Percentiles rank a stretch among this genome's conserved stretches.
Conservation (phyloP, 2,888 invertebrate species). For the Lepidonotus clava region DNA sequence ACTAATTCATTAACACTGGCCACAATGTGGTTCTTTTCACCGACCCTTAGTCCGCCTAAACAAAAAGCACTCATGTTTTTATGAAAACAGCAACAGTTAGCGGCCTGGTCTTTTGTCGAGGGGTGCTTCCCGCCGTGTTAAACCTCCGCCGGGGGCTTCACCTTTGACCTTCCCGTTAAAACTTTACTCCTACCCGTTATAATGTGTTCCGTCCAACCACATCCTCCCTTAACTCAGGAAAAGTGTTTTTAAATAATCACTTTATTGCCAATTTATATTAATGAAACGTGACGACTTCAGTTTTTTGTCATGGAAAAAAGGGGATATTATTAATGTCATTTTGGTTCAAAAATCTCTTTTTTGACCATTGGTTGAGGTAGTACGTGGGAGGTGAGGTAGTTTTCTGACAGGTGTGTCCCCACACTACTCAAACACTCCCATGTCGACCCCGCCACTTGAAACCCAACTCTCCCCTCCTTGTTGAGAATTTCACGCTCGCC, state of each 20-base stretch:
- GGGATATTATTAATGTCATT: too few relatives aligned
- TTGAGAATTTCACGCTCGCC: constrained; percentile 19
- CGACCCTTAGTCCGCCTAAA: background rate
- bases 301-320: too few relatives aligned
- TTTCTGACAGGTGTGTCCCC: background rate
- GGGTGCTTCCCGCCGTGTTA: background rate
- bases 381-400: too few relatives aligned
- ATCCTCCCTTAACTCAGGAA: too few relatives aligned
- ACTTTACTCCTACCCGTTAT: too few relatives aligned
- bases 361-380: too few relatives aligned
- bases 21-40: background rate
- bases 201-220: too few relatives aligned
- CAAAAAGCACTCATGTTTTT: constrained; percentile 28
- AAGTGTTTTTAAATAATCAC: too few relatives aligned
- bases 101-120: background rate
- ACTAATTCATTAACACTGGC: background rate
- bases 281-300: too few relatives aligned
- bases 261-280: too few relatives aligned
- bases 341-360: too few relatives aligned
- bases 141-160: background rate
- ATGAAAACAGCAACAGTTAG: background rate
- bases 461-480: background rate
- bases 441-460: background rate
- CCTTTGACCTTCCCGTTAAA: background rate
- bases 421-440: background rate